Percentiles rank a stretch among this genome's conserved stretches.
phyloP scores from a whole-genome alignment of 2,797 vertebrate genomes.

The Borostomias antarcticus region DNA sequence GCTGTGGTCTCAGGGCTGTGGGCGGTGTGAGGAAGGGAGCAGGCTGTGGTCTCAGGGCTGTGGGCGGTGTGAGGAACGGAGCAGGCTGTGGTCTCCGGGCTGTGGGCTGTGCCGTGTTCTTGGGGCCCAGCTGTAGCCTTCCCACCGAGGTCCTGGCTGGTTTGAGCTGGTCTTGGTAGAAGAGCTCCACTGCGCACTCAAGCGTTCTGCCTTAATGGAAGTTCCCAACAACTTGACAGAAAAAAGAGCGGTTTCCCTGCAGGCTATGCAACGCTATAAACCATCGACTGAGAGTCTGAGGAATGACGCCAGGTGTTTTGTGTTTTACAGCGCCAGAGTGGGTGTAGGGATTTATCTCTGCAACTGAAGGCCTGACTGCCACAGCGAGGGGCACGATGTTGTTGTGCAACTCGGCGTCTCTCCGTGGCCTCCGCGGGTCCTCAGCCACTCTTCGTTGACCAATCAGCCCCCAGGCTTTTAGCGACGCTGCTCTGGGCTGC shows the following conservation, averaged over 20 bases:
- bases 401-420: constrained; percentile 64
- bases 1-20: no score
- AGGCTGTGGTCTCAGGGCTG: no score
- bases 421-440: constrained; percentile 46
- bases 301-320: constrained; percentile 17
- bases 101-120: constrained; percentile 31
- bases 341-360: constrained; percentile 51
- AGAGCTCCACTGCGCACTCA: constrained; percentile 29
- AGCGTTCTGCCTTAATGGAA: constrained; percentile 26
- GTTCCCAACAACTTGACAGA: constrained; percentile 27
- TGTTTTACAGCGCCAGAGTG: constrained; percentile 25
- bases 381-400: constrained; percentile 66
- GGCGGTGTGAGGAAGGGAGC: no score
- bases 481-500: constrained; percentile 67
- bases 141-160: constrained; percentile 64
- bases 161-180: constrained; percentile 60
- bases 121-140: constrained; percentile 70
- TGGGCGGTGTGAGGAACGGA: constrained; percentile 36
- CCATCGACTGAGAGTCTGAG: no score
- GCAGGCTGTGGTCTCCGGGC: constrained; percentile 38
- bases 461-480: constrained; percentile 81
- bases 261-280: neutral
- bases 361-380: constrained; percentile 50
- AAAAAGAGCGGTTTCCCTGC: no score
- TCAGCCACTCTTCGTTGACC: constrained; percentile 70